Conservation (phyloP, 2,113 vertebrate species). For the Herpailurus yagouaroundi region DNA sequence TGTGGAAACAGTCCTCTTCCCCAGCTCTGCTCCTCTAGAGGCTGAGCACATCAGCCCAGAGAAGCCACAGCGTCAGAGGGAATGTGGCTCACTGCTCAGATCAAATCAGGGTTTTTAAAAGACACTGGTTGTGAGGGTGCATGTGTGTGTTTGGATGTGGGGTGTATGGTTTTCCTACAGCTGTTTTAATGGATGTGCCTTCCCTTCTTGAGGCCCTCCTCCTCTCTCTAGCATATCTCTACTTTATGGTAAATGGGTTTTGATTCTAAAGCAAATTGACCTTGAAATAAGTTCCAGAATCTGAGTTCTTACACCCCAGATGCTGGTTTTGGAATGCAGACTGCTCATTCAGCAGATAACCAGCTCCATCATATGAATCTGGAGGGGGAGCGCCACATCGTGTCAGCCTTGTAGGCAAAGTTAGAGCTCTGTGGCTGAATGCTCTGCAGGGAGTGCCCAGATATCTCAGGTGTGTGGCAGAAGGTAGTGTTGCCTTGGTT, state of each 20-base stretch:
- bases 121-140: neutral
- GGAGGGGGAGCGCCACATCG: neutral
- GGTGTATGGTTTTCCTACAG: neutral
- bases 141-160: neutral
- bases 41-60: neutral
- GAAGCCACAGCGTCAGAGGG: neutral
- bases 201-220: neutral
- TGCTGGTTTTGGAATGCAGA: constrained; percentile 66
- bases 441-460: neutral
- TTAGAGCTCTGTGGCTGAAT: neutral
- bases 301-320: constrained; percentile 70
- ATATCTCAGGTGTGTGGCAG: neutral
- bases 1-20: neutral
- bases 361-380: neutral
- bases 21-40: neutral
- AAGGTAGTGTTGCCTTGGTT: neutral
- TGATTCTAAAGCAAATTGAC: constrained; percentile 82
- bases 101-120: neutral
- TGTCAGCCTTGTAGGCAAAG: neutral
- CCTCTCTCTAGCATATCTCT: neutral
- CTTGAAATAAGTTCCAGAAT: constrained; percentile 84
- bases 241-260: constrained; percentile 54
- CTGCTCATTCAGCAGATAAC: constrained; percentile 69
- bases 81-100: neutral
- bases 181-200: neutral